A percentile compares a stretch with the other conserved stretches of the same genome.
These are phyloP conservation scores for Drosophila eugracilis DNA, from an alignment of 1,140 invertebrate species.

Conservation along the genomic window DNA sequence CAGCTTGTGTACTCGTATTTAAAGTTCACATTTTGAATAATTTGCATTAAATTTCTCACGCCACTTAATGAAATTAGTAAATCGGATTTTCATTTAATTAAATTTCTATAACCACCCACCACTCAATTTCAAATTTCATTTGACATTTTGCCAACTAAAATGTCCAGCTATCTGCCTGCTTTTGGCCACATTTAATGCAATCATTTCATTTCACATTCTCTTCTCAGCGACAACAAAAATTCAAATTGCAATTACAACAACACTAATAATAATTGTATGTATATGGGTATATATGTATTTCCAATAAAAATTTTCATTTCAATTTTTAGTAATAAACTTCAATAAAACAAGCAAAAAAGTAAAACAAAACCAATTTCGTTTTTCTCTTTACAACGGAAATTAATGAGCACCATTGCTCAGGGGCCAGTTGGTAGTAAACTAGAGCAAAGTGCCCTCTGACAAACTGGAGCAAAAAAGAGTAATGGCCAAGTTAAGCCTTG, in stretches of 20 bases:
- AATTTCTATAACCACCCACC: conserved; percentile 13
- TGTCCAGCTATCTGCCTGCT: conserved; percentile 32
- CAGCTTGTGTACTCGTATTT: conserved; percentile 44
- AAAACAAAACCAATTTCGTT: conserved; percentile 24
- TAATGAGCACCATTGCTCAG: conserved; percentile 42
- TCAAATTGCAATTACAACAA: conserved; percentile 39
- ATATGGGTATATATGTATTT: conserved; percentile 65
- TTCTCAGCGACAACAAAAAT: conserved; percentile 16
- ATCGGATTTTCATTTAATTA: conserved; percentile 37
- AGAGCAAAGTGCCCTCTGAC: conserved; percentile 19
- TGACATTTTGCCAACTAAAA: conserved; percentile 50
- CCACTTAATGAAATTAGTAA: conserved; percentile 18
- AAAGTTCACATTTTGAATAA: conserved; percentile 39
- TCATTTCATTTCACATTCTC: conserved; percentile 36
- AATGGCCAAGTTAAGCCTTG: conserved; percentile 39
- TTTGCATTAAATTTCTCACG: conserved; percentile 33
- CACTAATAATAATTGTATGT: conserved; percentile 54
- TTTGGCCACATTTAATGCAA: conserved; percentile 40
- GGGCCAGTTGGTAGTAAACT: conserved; percentile 1
- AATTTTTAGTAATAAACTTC: conserved; percentile 67
- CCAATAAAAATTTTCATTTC: conserved; percentile 61
- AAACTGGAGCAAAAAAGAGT: conserved; percentile 52
- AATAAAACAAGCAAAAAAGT: conserved; percentile 53
- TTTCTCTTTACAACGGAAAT: conserved; percentile 37
- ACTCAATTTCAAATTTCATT: conserved; percentile 13